Conservation (phyloP, 2,888 invertebrate genomes). For the Barypeithes pellucidus region DNA sequence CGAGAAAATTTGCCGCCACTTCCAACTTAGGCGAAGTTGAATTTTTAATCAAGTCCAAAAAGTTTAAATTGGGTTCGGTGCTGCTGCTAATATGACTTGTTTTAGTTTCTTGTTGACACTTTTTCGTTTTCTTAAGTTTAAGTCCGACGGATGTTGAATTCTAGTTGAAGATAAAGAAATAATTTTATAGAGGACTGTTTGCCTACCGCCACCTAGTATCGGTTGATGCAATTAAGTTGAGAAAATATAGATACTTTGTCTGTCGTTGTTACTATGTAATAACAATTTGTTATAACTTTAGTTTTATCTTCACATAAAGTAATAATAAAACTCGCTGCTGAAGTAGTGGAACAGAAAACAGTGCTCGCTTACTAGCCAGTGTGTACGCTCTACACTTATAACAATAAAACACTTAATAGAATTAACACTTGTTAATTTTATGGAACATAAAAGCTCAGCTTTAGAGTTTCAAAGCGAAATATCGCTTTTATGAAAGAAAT, state of each 20-base stretch:
- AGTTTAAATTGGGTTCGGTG: conserved; percentile 49
- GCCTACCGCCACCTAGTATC: too few relatives aligned
- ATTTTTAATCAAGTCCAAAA: conserved; percentile 52
- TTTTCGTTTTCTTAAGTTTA: conserved; percentile 31
- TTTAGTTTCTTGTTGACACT: conserved; percentile 31
- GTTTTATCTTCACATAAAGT: not conserved
- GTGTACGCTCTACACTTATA: conserved; percentile 15
- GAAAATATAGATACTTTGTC: not conserved
- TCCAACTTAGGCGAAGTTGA: conserved; percentile 41
- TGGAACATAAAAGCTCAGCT: conserved; percentile 12
- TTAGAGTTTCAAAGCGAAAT: not conserved
- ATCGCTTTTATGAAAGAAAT: conserved; percentile 17
- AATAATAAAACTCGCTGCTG: not conserved
- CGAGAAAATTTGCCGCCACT: conserved; percentile 37
- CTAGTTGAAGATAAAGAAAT: not conserved
- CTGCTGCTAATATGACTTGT: conserved; percentile 24
- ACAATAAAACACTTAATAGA: conserved; percentile 16
- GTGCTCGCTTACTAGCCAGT: conserved; percentile 2
- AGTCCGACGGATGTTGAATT: not conserved
- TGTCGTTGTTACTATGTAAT: not conserved
- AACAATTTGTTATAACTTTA: not conserved
- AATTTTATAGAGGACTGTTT: not conserved
- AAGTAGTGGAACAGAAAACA: conserved; percentile 8
- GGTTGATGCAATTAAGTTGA: too few relatives aligned
- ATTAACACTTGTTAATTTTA: conserved; percentile 22